Evolutionary conservation across 64 coral and sea anemone genomes (phyloP), one percentile per base, ranked within the genome.

Genomic region (Pachyseris speciosa): DNA sequence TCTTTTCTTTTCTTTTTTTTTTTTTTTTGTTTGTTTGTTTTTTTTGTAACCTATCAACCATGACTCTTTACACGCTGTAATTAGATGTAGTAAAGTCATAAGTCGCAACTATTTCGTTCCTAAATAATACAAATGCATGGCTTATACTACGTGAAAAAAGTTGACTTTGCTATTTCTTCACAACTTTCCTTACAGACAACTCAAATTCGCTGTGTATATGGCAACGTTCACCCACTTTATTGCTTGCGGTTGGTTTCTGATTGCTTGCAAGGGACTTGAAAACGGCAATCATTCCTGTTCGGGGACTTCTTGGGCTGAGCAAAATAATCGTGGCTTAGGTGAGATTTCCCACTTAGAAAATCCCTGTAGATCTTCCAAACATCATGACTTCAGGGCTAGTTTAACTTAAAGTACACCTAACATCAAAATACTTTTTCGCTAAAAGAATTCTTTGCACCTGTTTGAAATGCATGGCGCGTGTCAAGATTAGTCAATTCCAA

Each of bases 131-230:
- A n/a, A n/a, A n/a, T n/a, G n/a, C n/a, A n/a, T n/a, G n/a, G n/a
- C n/a, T n/a, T 10, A 55, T 32, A 33, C 28, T n/a, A 33, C 12
- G 4, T 11, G 11, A 67, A 67, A 0, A 33, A 57, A 57, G 12
- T 57, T 20, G 11, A 0, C 17, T 7, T 0, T 4, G 4, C 20
- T 34, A 67, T 34, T 67, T 31, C 10, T 6, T 34, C 15, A 7
- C 7, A 37, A 34, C 12, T 68, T 68, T 68, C 13, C 27, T 68
- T 36, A 66, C 63, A 96, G 94, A 48, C 85, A 96, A 47, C 39
- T 96, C 28, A 96, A 96, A 85, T 89, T 92, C 50, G 64, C 48
- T 28, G 26, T 96, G n/a, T 96, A 89, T 44, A 96, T 96, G 94
- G 16, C 73, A 17, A 34, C 75, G 4, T 96, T 96, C 30, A 93